Percentiles rank a stretch among this genome's conserved stretches.
Evolutionary conservation across 2,113 vertebrate genomes (phyloP).

Genomic region (Artemisiospiza belli): DNA sequence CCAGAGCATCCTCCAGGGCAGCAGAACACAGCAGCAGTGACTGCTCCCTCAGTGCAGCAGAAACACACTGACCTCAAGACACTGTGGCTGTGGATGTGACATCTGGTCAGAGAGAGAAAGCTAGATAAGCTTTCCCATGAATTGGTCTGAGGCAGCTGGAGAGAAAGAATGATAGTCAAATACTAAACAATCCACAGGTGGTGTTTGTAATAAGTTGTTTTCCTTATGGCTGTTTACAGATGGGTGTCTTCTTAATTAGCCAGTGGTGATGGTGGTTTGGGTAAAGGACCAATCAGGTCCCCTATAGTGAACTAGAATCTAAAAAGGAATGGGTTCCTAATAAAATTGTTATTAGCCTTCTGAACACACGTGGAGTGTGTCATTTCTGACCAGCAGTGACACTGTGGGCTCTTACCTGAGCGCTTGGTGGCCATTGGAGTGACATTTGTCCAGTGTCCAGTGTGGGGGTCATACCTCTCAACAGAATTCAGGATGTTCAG

Average conservation of each 20-base stretch:
- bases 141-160: not conserved
- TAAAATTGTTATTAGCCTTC: not conserved
- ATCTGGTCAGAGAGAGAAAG: not conserved
- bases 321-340: not conserved
- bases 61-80: not conserved
- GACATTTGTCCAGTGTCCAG: conserved; percentile 97
- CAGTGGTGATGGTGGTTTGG: not conserved
- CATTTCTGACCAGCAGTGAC: not conserved
- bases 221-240: not conserved
- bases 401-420: conserved; percentile 78
- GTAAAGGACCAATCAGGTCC: not conserved
- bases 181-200: not conserved
- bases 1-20: not conserved
- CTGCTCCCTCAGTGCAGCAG: not conserved
- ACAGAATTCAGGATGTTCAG: conserved; percentile 97
- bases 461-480: conserved; percentile 96
- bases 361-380: not conserved
- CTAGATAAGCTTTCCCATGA: not conserved
- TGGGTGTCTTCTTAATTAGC: not conserved
- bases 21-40: not conserved
- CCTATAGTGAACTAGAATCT: not conserved
- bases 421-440: conserved; percentile 98
- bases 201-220: not conserved
- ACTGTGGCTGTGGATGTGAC: not conserved
- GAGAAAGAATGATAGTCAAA: not conserved